Evolutionary conservation across 2,888 invertebrate species (phyloP).

Genomic region (Baronia brevicornis): DNA sequence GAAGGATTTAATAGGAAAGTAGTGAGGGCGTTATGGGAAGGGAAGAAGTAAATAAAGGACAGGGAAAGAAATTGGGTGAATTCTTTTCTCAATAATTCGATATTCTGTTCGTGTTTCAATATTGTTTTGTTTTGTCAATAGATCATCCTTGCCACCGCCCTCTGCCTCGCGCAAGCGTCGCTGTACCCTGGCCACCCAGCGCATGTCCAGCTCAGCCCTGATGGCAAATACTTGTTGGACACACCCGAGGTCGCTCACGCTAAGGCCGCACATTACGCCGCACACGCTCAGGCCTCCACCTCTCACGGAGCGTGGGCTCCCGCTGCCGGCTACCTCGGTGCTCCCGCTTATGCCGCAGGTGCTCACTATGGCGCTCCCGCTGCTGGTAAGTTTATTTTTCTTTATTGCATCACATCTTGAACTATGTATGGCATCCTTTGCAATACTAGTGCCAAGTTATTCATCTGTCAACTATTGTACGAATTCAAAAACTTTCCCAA

Average conservation of each 20-base stretch:
- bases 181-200: slow-evolving; percentile 69
- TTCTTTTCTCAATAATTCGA: no score
- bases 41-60: no score
- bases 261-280: slow-evolving; percentile 62
- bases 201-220: slow-evolving; percentile 63
- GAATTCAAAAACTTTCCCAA: no score
- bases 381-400: slow-evolving; percentile 43
- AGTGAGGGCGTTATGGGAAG: no score
- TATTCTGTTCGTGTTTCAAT: no score
- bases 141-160: slow-evolving; percentile 66
- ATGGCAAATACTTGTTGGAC: slow-evolving; percentile 72
- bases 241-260: slow-evolving; percentile 72
- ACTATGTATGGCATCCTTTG: no score
- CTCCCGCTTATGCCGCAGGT: slow-evolving; percentile 36
- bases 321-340: slow-evolving; percentile 41
- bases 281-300: slow-evolving; percentile 63
- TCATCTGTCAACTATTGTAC: no score
- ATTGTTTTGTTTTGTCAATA: no score
- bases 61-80: no score
- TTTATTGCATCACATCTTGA: not conserved
- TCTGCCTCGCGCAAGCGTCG: slow-evolving; percentile 72
- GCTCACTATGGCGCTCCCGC: slow-evolving; percentile 63
- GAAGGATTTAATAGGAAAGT: no score
- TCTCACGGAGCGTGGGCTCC: slow-evolving; percentile 68
- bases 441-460: not conserved